Evolutionary conservation across 2,113 vertebrate species (phyloP).

Genomic region (Zosterops pallidus): DNA sequence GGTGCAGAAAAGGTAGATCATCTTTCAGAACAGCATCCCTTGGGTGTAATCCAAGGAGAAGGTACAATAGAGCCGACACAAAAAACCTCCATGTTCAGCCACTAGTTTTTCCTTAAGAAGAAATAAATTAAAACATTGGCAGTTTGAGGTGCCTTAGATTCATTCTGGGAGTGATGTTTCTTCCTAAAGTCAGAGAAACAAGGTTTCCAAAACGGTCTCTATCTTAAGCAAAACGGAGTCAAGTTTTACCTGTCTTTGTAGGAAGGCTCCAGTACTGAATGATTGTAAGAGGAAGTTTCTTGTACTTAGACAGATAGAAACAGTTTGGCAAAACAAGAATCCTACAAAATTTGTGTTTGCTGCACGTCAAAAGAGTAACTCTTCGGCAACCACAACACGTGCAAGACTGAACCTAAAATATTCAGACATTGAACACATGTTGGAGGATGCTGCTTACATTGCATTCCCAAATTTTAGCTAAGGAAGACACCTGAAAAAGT

Average conservation of each 20-base stretch:
- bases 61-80: neutral
- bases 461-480: neutral
- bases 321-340: neutral
- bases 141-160: neutral
- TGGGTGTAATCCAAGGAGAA: neutral
- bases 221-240: neutral
- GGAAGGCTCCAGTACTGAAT: neutral
- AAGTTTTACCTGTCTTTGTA: neutral
- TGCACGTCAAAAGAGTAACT: neutral
- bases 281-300: neutral
- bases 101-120: neutral
- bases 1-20: neutral
- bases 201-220: neutral
- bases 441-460: neutral
- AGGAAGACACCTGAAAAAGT: neutral
- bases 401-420: neutral
- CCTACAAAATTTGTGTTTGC: neutral
- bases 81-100: neutral
- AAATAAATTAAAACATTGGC: neutral
- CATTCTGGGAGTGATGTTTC: neutral
- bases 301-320: neutral
- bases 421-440: neutral
- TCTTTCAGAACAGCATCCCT: neutral
- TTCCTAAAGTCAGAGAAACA: neutral
- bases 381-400: neutral